Evolutionary conservation across 2,113 vertebrate genomes (phyloP), one percentile per base, ranked within the genome.

Genomic region (Gambusia holbrooki): DNA sequence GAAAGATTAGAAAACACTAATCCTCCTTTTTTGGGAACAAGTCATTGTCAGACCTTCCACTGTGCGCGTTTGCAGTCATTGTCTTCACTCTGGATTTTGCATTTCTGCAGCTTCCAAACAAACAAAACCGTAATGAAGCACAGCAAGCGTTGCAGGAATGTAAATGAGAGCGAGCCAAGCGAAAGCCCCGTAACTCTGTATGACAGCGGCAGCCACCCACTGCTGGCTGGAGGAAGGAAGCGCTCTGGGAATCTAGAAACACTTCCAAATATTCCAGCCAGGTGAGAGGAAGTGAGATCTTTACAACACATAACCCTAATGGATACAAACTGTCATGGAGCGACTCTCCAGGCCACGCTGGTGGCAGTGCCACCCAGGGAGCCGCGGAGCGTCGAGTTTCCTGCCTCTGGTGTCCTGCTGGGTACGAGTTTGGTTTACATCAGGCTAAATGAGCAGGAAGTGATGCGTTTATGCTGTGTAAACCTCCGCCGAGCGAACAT

Each of bases 391-490:
- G 30, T 83, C 75, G 70, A 63, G 14, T 48, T 78, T 87, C 82
- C 89, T 88, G 76, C 82, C 65, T 58, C 51, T 32, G 82, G 63
- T 66, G 83, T 69, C 77, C 71, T 61, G 70, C 61, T 72, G 81
- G 78, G 67, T 73, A 80, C 19, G 37, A 25, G 51, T 17, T 86
- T 69, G 0, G 92, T 94, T 94, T 93, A 94, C 84, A 87, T 88
- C 82, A 62, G 1, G 61, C 73, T 73, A 68, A 79, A 88, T 37
- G 85, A 87, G 77, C 62, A 87, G 92, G 93, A 93, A 94, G 92
- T 82, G 86, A 79, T 88, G 81, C 83, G 90, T 93, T 94, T 94
- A 93, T 64, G 63, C 83, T 89, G 83, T 88, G 84, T 95, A 95
- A 93, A 94, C 93, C 77, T 84, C 61, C 0, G 17, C 69, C 25